Evolutionary conservation across 1,140 invertebrate species (phyloP).

Genomic region (Atta texana): DNA sequence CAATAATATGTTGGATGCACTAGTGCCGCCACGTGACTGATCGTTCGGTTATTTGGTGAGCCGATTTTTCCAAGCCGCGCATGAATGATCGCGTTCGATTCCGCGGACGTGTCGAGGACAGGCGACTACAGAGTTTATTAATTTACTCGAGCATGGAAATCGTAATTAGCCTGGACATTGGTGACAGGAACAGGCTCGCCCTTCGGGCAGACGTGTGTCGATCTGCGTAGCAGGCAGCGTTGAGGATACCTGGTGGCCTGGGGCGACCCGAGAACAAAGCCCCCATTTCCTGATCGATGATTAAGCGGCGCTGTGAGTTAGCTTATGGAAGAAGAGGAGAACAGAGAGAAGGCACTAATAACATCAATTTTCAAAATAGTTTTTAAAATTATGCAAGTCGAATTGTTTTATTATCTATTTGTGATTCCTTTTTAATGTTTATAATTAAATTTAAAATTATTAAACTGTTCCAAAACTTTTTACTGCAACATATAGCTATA

Average conservation of each 20-base stretch:
- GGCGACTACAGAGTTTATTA: slow-evolving; percentile 84
- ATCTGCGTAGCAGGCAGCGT: slow-evolving; percentile 61
- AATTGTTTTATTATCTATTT: neutral
- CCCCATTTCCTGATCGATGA: slow-evolving; percentile 67
- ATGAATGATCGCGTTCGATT: slow-evolving; percentile 71
- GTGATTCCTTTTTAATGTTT: too few relatives aligned
- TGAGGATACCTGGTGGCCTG: slow-evolving; percentile 68
- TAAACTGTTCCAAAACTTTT: neutral
- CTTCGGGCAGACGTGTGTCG: slow-evolving; percentile 80
- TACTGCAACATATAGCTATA: neutral
- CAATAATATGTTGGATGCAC: slow-evolving; percentile 50
- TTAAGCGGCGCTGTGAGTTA: slow-evolving; percentile 42
- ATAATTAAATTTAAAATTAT: too few relatives aligned
- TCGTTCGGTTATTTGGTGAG: slow-evolving; percentile 55
- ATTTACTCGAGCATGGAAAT: slow-evolving; percentile 86
- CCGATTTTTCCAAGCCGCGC: slow-evolving; percentile 65
- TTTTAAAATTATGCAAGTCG: neutral
- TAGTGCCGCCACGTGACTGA: slow-evolving; percentile 68
- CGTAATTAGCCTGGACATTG: slow-evolving; percentile 85
- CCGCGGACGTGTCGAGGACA: slow-evolving; percentile 78
- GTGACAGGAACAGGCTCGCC: slow-evolving; percentile 85
- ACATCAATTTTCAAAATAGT: slow-evolving; percentile 33
- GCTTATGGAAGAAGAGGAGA: slow-evolving; percentile 23
- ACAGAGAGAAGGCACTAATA: slow-evolving; percentile 6
- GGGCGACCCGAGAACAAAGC: slow-evolving; percentile 70